Evolutionary conservation across 2,113 vertebrate species (phyloP).

Genomic region (Channa argus): DNA sequence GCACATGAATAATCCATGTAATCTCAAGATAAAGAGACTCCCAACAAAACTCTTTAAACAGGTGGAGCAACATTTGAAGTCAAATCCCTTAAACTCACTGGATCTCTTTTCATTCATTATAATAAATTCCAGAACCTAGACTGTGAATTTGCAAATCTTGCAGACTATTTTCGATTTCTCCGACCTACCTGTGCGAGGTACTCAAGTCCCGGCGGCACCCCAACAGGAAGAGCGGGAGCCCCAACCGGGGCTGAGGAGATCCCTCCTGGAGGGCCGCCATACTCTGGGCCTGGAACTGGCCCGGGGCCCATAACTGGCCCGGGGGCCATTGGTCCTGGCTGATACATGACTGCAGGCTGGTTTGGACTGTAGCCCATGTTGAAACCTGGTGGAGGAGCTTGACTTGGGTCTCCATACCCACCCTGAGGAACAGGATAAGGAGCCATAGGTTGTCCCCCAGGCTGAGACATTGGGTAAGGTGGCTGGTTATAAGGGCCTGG

Average conservation of each 20-base stretch:
- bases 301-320: conserved; percentile 38
- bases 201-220: conserved; percentile 87
- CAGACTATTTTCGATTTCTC: neutral
- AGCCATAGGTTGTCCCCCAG: conserved; percentile 73
- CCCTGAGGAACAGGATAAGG: conserved; percentile 77
- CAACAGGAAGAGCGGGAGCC: conserved; percentile 60
- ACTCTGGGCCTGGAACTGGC: conserved; percentile 46
- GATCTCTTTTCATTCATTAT: neutral
- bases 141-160: neutral
- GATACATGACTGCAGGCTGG: conserved; percentile 75
- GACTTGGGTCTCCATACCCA: conserved; percentile 68
- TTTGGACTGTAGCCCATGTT: conserved; percentile 74
- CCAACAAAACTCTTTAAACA: neutral
- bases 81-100: neutral
- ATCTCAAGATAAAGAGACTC: neutral
- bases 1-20: neutral
- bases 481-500: conserved; percentile 63
- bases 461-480: conserved; percentile 75
- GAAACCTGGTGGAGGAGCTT: conserved; percentile 81
- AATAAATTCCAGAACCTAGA: neutral
- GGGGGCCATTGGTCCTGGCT: conserved; percentile 66
- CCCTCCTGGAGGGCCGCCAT: conserved; percentile 15
- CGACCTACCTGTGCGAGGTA: conserved; percentile 87
- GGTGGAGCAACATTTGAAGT: neutral
- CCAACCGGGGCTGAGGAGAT: conserved; percentile 50